These are phyloP conservation scores for Ptychobarbus kaznakovi DNA, from an alignment of 2,797 vertebrate species.

Conservation along the genomic window DNA sequence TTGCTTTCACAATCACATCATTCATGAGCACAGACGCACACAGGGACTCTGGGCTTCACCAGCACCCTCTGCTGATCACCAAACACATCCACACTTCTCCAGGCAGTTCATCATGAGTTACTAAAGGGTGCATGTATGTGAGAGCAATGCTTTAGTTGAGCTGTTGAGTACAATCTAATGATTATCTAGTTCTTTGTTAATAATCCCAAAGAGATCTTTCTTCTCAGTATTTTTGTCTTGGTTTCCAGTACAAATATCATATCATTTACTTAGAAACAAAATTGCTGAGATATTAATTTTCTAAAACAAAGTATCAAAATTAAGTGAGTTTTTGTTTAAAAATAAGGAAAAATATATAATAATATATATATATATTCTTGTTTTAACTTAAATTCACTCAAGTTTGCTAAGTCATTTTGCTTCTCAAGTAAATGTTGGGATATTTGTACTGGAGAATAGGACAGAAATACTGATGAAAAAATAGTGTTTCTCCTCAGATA, in stretches of 20 bases:
- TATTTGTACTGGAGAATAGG: background rate
- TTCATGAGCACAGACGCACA: conserved; percentile 29
- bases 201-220: background rate
- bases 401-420: too few species aligned
- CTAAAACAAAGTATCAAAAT: too few species aligned
- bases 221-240: background rate
- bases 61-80: background rate
- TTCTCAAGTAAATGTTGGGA: background rate
- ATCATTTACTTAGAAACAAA: too few species aligned
- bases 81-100: background rate
- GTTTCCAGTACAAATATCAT: background rate
- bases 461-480: background rate
- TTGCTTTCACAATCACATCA: conserved; percentile 41
- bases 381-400: too few species aligned
- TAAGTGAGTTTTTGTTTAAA: too few species aligned
- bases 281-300: too few species aligned
- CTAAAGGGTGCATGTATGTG: background rate
- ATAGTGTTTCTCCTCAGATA: background rate
- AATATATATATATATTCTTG: too few species aligned
- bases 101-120: background rate
- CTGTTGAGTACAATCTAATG: background rate
- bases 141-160: background rate
- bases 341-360: too few species aligned
- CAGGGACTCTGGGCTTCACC: background rate
- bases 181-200: background rate